Evolutionary conservation across 2,113 vertebrate genomes (phyloP), one percentile per base, ranked within the genome.

Genomic region (Aegotheles bennettii): DNA sequence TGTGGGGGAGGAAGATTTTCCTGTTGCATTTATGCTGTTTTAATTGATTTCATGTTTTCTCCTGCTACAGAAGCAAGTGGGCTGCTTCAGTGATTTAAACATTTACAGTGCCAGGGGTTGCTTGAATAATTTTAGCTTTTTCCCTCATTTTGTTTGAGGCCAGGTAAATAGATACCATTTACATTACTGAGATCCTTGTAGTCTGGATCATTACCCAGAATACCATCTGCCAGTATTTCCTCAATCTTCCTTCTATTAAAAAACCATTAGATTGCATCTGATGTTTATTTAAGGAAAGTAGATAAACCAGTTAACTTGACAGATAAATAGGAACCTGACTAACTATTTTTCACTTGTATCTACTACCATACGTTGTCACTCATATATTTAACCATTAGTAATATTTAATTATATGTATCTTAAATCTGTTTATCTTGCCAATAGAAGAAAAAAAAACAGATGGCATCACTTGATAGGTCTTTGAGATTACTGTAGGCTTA

Each of bases 181-280:
- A 97, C 92, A 93, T 97, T 97, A 95, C 68, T 93, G 85, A 95
- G 95, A 93, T 96, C 89, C 87, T 91, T 93, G 76, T 89, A 89
- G 61, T 21, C 94, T 96, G 95, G 90, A 91, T 94, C 88, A 94
- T 97, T 97, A 98, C 91, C 84, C 79, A 96, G 60, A 97, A 95
- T 97, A 78, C 85, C 53, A 95, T 89, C 90, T 97, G 91, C 65
- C 93, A 53, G 79, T 87, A 84, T 96, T 97, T 97, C 96, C 82
- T 96, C 92, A 97, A 94, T 61, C 19, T 84, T 97, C 35, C 38
- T 95, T 96, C 91, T 97, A 91, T 96, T 97, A 97, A 97, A 95
- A 94, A 95, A 47, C 43, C 80, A 83, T 97, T 97, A 95, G 92
- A 91, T 97, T 93, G 83, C 67, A 90, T 96, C 90, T 94, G 92